Conservation (phyloP, 2,113 vertebrate species). For the Tyto alba region DNA sequence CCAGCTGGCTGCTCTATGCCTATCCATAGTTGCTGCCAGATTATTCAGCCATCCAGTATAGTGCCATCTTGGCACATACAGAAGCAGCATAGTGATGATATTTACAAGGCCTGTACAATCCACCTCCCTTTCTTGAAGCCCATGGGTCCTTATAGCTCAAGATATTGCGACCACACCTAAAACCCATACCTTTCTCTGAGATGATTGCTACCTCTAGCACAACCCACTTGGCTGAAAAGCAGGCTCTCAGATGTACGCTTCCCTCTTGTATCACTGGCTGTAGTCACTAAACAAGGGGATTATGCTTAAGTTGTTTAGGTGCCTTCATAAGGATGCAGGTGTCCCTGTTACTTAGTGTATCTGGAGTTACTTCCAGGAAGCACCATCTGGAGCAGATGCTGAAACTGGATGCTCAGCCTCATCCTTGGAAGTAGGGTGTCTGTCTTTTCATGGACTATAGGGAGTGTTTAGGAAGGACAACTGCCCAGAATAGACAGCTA, state of each 20-base stretch:
- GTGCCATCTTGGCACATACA: background rate
- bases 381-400: background rate
- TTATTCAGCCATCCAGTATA: background rate
- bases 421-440: background rate
- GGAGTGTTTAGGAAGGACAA: background rate
- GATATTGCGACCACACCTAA: background rate
- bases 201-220: background rate
- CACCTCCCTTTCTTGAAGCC: background rate
- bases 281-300: background rate
- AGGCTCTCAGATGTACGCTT: background rate
- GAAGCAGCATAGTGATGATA: background rate
- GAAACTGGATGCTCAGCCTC: background rate
- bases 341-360: background rate
- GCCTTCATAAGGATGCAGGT: background rate
- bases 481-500: background rate
- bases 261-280: background rate
- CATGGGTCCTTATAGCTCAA: background rate
- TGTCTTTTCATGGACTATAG: background rate
- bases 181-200: background rate
- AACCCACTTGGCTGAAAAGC: background rate
- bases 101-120: background rate
- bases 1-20: fast-evolving
- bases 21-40: background rate
- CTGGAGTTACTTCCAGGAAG: background rate
- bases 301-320: background rate